Evolutionary conservation across 2,888 invertebrate genomes (phyloP).

Genomic region (Caenorhabditis macrosperma): DNA sequence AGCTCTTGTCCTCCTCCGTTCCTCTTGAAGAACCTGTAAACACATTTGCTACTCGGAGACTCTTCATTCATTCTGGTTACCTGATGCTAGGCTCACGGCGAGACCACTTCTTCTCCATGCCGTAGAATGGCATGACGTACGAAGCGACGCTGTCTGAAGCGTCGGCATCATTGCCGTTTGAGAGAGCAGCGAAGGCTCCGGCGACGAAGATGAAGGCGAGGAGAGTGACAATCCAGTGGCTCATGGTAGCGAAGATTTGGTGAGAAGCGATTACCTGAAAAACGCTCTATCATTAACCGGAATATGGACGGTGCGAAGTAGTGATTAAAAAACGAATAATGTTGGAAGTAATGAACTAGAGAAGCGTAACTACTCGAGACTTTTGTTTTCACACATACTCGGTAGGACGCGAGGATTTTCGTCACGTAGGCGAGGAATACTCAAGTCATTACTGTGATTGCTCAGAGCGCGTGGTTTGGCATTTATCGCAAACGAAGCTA

Average conservation of each 20-base stretch:
- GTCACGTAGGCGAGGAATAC: slow-evolving; percentile 6
- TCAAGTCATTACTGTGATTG: slow-evolving; percentile 4
- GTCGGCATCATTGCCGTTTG: slow-evolving; percentile 29
- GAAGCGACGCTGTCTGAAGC: slow-evolving; percentile 28
- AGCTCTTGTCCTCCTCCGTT: slow-evolving; percentile 41
- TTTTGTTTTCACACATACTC: background rate
- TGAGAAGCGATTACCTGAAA: slow-evolving; percentile 45
- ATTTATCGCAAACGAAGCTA: slow-evolving; percentile 26
- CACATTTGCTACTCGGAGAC: background rate
- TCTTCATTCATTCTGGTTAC: slow-evolving; percentile 1
- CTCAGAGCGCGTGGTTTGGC: background rate
- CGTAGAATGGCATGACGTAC: slow-evolving; percentile 54
- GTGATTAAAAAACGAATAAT: no score
- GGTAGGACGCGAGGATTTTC: background rate
- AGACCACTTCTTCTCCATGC: slow-evolving; percentile 63
- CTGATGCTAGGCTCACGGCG: slow-evolving; percentile 61
- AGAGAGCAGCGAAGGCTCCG: slow-evolving; percentile 39
- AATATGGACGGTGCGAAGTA: no score
- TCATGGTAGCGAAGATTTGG: slow-evolving; percentile 43
- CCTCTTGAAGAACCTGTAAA: slow-evolving; percentile 57
- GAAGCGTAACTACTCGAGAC: no score
- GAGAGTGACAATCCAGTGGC: slow-evolving; percentile 54
- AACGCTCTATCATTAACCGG: background rate
- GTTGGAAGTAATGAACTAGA: no score
- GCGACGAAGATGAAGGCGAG: slow-evolving; percentile 48